These are phyloP conservation scores for Drosophila macrothrix DNA, from an alignment of 2,888 invertebrate species.

Conservation along the genomic window DNA sequence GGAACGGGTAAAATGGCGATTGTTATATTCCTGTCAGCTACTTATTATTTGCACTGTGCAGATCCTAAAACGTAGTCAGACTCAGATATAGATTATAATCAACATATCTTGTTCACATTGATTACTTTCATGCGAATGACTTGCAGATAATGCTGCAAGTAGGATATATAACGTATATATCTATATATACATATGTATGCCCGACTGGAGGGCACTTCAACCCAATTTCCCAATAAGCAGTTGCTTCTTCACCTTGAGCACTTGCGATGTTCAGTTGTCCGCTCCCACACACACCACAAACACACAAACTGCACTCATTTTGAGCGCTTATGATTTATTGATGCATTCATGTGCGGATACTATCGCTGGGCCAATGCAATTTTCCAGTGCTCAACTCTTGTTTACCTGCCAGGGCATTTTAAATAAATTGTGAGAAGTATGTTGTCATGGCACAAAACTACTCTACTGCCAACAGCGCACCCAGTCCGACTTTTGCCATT, in stretches of 20 bases:
- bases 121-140: constrained; percentile 6
- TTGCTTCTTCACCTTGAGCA: constrained; percentile 19
- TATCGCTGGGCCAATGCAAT: constrained; percentile 40
- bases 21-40: constrained; percentile 13
- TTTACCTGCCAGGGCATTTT: constrained; percentile 34
- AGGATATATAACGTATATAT: neutral
- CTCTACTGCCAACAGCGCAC: constrained; percentile 36
- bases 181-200: neutral
- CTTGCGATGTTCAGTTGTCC: constrained; percentile 14
- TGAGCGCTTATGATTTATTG: constrained; percentile 74
- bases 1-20: neutral
- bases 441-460: constrained; percentile 41
- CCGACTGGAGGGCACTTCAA: constrained; percentile 3
- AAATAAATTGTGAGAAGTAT: constrained; percentile 43
- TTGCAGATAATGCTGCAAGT: constrained; percentile 17
- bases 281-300: neutral
- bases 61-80: constrained; percentile 15
- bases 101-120: neutral
- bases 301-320: constrained; percentile 50
- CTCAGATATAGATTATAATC: constrained; percentile 2
- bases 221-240: constrained; percentile 10
- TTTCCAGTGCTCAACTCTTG: constrained; percentile 44
- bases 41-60: neutral
- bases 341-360: constrained; percentile 53
- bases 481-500: constrained; percentile 13